These are phyloP conservation scores for Hirtodrosophila cameraria DNA, from an alignment of 2,888 invertebrate genomes.

Conservation along the genomic window DNA sequence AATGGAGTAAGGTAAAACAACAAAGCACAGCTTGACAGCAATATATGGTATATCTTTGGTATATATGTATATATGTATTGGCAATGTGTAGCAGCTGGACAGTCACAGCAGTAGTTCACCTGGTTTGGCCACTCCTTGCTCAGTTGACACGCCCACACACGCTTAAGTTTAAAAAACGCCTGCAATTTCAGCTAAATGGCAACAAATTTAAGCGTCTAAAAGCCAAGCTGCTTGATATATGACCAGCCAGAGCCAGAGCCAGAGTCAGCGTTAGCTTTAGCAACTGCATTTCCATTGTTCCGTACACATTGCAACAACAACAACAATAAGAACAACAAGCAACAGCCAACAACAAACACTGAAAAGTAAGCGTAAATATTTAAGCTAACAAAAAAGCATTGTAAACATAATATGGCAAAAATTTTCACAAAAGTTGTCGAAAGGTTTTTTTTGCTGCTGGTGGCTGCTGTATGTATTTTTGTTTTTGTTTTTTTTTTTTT, in stretches of 20 bases:
- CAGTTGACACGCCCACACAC: constrained; percentile 39
- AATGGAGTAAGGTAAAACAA: constrained; percentile 12
- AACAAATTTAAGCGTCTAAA: constrained; percentile 45
- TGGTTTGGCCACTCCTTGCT: constrained; percentile 39
- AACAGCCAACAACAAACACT: constrained; percentile 11
- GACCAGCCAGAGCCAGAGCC: constrained; percentile 9
- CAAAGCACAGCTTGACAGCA: constrained; percentile 36
- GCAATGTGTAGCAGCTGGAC: constrained; percentile 9
- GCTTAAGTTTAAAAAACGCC: constrained; percentile 41
- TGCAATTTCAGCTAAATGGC: constrained; percentile 46
- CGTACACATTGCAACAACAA: background rate
- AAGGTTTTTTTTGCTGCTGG: constrained; percentile 23
- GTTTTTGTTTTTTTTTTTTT: no score
- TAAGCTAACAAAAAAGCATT: constrained; percentile 2
- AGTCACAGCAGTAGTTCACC: constrained; percentile 19
- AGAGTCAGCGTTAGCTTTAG: constrained; percentile 10
- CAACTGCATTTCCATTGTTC: constrained; percentile 38
- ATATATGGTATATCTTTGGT: no score
- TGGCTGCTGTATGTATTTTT: constrained; percentile 30
- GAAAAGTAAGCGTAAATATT: constrained; percentile 34
- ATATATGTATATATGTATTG: background rate
- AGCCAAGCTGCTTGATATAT: constrained; percentile 34
- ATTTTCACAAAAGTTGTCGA: constrained; percentile 15
- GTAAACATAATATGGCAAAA: background rate
- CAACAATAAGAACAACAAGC: constrained; percentile 3